Evolutionary conservation across 1,140 invertebrate genomes (phyloP), one percentile per base, ranked within the genome.

Genomic region (Brachystomella parvula): DNA sequence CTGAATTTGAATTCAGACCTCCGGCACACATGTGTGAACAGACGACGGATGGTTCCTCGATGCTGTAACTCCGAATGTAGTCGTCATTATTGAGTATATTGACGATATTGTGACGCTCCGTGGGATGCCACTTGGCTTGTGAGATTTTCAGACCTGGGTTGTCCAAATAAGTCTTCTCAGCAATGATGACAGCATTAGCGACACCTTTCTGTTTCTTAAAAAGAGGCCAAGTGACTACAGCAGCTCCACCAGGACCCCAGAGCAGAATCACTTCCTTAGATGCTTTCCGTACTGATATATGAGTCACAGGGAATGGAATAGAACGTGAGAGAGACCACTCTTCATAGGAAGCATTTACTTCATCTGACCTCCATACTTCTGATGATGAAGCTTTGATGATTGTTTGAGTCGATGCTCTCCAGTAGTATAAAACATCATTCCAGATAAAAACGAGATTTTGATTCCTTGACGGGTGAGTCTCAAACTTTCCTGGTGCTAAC

Each of bases 1-100:
- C 29, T 26, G 47, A 26, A 15, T 17, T 9, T 12, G 57, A 24
- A 9, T 26, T n/a, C 9, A 33, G 39, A 3, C 24, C 19, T 28
- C 65, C 59, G 28, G 44, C 60, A 31, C 30, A 24, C 9, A 60
- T 57, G 12, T n/a, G 3, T 17, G 29, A 15, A 15, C 49, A 49
- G 3, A 19, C 17, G 3, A 58, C 31, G n/a, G 2, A 21, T 28
- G 60, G 30, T 9, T 58, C 26, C 21, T 15, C 32, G 2, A 26
- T 3, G 35, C 26, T 24, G 15, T 67, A 61, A 12, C 59, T 44
- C 28, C 69, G 57, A 21, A 71, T 39, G 21, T 49, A 62, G 44
- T 58, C 28, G 53, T 71, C 69, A 57, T 65, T 65, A 28, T 67
- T 62, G n/a, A 71, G 59, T 0, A 68, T 63, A 2, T 32, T 59